These are phyloP conservation scores for Nebria brevicollis DNA, from an alignment of 2,888 invertebrate species.

Conservation along the genomic window DNA sequence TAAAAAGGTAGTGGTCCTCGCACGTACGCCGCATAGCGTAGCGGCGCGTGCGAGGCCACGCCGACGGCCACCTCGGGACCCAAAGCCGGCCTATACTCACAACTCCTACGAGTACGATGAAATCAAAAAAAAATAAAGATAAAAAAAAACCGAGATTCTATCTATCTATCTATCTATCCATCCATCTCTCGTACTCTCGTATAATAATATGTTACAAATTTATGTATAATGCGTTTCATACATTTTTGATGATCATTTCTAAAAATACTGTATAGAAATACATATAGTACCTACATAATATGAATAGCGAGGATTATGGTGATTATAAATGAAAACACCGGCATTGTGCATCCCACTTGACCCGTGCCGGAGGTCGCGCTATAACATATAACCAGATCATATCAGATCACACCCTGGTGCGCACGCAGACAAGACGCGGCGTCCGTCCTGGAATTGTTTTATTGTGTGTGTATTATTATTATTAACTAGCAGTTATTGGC, in stretches of 20 bases:
- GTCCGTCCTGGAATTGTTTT: constrained; percentile 32
- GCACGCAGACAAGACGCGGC: constrained; percentile 48
- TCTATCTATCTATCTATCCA: not conserved
- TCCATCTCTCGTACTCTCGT: constrained; percentile 12
- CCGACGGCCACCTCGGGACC: constrained; percentile 60
- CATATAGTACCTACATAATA: not conserved
- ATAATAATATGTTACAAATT: not conserved
- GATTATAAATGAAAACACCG: constrained; percentile 19
- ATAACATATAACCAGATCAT: not conserved
- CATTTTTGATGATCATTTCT: not conserved
- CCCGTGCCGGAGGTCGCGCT: constrained; percentile 45
- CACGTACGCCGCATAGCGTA: constrained; percentile 53
- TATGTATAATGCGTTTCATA: not conserved
- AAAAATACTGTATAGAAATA: not conserved
- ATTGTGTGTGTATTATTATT: constrained; percentile 13
- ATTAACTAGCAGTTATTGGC: constrained; percentile 14
- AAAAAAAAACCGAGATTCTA: not conserved
- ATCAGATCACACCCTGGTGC: constrained; percentile 28
- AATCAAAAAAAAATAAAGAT: not conserved
- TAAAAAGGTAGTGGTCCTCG: constrained; percentile 59
- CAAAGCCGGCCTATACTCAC: constrained; percentile 48
- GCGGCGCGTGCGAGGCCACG: constrained; percentile 65
- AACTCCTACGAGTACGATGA: constrained; percentile 13
- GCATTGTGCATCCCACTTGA: constrained; percentile 46
- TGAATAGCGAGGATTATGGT: constrained; percentile 8